A percentile compares a stretch with the other conserved stretches of the same genome.
Conservation (phyloP, 2,113 vertebrate genomes). For the Rhinoderma darwinii region DNA sequence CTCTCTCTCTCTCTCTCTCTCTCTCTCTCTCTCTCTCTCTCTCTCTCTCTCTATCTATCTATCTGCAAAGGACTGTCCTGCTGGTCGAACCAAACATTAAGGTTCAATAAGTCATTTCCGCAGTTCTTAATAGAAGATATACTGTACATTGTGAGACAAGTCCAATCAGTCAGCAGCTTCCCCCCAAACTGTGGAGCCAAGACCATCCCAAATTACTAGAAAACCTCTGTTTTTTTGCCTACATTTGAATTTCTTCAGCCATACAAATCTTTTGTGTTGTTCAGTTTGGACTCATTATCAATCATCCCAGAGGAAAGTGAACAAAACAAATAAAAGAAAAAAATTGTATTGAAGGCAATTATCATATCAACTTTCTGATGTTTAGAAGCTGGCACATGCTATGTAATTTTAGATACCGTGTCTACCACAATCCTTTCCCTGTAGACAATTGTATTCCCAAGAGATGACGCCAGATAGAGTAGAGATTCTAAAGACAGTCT, state of each 20-base stretch:
- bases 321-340: conserved; percentile 30
- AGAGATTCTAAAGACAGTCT: conserved; percentile 8
- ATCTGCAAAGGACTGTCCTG: no score
- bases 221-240: not conserved
- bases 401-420: conserved; percentile 47
- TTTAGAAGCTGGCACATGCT: conserved; percentile 11
- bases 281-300: conserved; percentile 31
- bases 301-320: conserved; percentile 36
- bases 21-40: no score
- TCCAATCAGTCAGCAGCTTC: no score
- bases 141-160: no score
- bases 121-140: no score
- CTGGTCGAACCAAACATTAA: no score
- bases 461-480: not conserved
- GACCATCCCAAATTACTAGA: not conserved
- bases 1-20: no score
- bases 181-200: not conserved
- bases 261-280: not conserved
- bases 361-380: conserved; percentile 55
- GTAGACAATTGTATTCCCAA: not conserved
- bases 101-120: no score
- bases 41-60: no score
- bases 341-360: conserved; percentile 39
- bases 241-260: not conserved
- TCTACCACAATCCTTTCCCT: conserved; percentile 32